These are phyloP conservation scores for Pyrocoelia pectoralis DNA, from an alignment of 2,888 invertebrate genomes.

Conservation along the genomic window DNA sequence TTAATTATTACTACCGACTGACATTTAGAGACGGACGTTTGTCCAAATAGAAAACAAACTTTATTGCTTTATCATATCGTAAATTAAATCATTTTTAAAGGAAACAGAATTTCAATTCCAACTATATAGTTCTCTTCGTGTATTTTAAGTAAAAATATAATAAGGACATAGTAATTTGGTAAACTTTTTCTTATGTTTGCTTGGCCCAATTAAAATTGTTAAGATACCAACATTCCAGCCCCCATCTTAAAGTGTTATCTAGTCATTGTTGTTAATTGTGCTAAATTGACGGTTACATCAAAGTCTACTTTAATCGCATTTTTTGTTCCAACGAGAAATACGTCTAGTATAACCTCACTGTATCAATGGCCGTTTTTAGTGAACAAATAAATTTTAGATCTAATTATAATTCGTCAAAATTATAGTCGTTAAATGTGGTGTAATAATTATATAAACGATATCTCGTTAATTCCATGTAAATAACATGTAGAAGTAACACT, in stretches of 20 bases:
- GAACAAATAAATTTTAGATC: too few relatives aligned
- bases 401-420: too few relatives aligned
- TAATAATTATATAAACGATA: too few relatives aligned
- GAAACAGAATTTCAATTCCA: too few relatives aligned
- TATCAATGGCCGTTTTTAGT: too few relatives aligned
- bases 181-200: not conserved
- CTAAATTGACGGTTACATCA: constrained; percentile 13
- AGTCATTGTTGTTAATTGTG: constrained; percentile 8
- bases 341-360: not conserved
- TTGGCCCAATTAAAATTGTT: not conserved
- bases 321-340: not conserved
- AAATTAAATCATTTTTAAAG: too few relatives aligned
- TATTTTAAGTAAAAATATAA: not conserved
- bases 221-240: constrained; percentile 9
- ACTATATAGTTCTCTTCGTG: too few relatives aligned
- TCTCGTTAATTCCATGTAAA: not conserved
- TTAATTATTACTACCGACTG: not conserved
- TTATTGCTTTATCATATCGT: too few relatives aligned
- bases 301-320: not conserved
- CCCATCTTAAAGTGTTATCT: constrained; percentile 2
- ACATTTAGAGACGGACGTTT: not conserved
- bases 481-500: not conserved
- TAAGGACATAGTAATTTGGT: not conserved
- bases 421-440: too few relatives aligned
- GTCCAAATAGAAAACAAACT: too few relatives aligned